Conservation (phyloP, 1,140 invertebrate species). For the Drosophila albomicans region DNA sequence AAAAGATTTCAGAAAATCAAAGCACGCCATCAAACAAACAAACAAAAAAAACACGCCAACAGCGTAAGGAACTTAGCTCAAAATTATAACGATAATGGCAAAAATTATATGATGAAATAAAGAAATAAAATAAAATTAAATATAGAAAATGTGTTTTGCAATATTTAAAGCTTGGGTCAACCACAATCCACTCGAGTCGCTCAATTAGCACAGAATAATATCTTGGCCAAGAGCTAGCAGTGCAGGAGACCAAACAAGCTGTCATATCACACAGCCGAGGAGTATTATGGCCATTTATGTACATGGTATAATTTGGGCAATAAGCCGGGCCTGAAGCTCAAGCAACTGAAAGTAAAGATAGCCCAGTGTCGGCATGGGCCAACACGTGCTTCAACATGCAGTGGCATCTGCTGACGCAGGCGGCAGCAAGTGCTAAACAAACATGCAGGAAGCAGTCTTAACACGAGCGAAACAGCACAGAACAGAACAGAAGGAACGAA, state of each 20-base stretch:
- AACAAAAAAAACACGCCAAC: conserved; percentile 57
- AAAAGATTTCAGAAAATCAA: conserved; percentile 69
- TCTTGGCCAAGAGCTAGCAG: neutral
- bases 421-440: conserved; percentile 35
- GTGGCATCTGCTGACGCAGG: conserved; percentile 23
- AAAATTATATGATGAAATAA: conserved; percentile 79
- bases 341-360: conserved; percentile 1
- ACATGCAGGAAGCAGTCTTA: conserved; percentile 42
- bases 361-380: conserved; percentile 18
- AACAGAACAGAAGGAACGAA: no score
- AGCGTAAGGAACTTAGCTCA: conserved; percentile 75
- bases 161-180: neutral
- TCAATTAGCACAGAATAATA: conserved; percentile 31
- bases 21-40: conserved; percentile 54
- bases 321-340: conserved; percentile 34
- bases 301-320: conserved; percentile 64
- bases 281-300: conserved; percentile 30
- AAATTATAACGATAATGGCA: conserved; percentile 74
- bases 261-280: neutral
- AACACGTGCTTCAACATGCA: conserved; percentile 40
- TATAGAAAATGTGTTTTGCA: neutral
- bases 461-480: neutral
- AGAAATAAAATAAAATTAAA: conserved; percentile 58
- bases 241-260: neutral
- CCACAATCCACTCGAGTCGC: conserved; percentile 16